These are phyloP conservation scores for Heteromormyrus szaboi DNA, from an alignment of 2,797 vertebrate genomes.

Conservation along the genomic window DNA sequence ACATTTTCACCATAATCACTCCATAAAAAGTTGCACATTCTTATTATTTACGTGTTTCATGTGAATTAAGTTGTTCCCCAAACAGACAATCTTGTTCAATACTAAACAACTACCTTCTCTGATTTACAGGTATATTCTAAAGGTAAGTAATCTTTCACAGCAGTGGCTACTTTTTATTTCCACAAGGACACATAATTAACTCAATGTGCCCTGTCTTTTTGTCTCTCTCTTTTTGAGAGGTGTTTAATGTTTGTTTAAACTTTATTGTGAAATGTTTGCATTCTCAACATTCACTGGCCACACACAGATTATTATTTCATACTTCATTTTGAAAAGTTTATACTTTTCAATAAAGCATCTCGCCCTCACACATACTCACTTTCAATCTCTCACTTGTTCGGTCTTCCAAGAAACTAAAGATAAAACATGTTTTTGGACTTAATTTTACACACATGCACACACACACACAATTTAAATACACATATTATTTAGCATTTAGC, in stretches of 20 bases:
- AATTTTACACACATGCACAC: background rate
- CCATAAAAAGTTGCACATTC: background rate
- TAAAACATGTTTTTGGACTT: conserved; percentile 7
- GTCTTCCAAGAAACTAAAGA: background rate
- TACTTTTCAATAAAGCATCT: conserved; percentile 65
- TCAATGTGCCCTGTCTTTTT: conserved; percentile 93
- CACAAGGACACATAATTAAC: conserved; percentile 90
- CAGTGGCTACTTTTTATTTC: conserved; percentile 86
- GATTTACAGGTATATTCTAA: conserved; percentile 84
- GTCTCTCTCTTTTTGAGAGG: conserved; percentile 82
- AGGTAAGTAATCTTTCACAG: conserved; percentile 70
- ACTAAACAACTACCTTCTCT: conserved; percentile 79
- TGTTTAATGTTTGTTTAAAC: conserved; percentile 97
- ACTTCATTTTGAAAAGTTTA: conserved; percentile 62
- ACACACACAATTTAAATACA: background rate
- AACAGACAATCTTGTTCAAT: conserved; percentile 61
- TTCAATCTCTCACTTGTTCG: background rate
- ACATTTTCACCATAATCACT: background rate
- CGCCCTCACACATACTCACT: conserved; percentile 50
- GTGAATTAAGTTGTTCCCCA: conserved; percentile 36
- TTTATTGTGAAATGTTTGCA: conserved; percentile 99
- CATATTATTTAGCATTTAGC: conserved; percentile 19
- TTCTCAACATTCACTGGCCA: conserved; percentile 74
- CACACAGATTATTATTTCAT: conserved; percentile 70
- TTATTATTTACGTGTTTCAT: background rate